Conservation (phyloP, 2,113 vertebrate species). For the Strix aluco region DNA sequence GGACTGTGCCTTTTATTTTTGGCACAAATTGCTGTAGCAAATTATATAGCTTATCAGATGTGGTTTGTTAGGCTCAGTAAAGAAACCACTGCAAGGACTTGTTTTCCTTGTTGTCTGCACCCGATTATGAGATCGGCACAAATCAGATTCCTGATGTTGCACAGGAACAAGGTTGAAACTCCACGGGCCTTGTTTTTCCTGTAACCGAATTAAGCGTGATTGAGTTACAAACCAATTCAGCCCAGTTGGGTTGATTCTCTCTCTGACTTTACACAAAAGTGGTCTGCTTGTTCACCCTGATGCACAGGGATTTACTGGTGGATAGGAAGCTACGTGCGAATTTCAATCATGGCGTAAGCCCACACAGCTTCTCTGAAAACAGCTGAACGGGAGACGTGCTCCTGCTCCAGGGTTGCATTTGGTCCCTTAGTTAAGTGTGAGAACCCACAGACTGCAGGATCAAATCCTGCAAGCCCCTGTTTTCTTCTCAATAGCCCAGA, state of each 20-base stretch:
- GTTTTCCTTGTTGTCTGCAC: slow-evolving; percentile 74
- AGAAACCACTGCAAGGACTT: slow-evolving; percentile 75
- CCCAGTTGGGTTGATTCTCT: not conserved
- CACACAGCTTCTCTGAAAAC: not conserved
- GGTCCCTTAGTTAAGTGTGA: not conserved
- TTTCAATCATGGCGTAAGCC: not conserved
- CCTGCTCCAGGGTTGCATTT: not conserved
- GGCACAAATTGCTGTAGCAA: slow-evolving; percentile 80
- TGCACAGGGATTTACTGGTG: not conserved
- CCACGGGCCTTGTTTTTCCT: slow-evolving; percentile 45
- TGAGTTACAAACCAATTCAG: slow-evolving; percentile 50
- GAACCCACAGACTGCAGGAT: not conserved
- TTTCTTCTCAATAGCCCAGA: not conserved
- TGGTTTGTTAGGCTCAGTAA: slow-evolving; percentile 75
- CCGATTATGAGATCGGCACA: slow-evolving; percentile 70
- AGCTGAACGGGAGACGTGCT: not conserved
- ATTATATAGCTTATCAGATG: slow-evolving; percentile 83
- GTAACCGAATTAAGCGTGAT: slow-evolving; percentile 43
- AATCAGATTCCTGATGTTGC: slow-evolving; percentile 68
- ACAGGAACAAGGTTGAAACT: slow-evolving; percentile 56
- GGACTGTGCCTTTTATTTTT: slow-evolving; percentile 80
- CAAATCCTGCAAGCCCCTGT: not conserved
- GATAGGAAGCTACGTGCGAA: not conserved
- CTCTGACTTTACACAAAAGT: not conserved
- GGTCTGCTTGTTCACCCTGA: not conserved